These are phyloP conservation scores for Gandaritis pyraliata DNA, from an alignment of 2,888 invertebrate genomes.

Conservation along the genomic window DNA sequence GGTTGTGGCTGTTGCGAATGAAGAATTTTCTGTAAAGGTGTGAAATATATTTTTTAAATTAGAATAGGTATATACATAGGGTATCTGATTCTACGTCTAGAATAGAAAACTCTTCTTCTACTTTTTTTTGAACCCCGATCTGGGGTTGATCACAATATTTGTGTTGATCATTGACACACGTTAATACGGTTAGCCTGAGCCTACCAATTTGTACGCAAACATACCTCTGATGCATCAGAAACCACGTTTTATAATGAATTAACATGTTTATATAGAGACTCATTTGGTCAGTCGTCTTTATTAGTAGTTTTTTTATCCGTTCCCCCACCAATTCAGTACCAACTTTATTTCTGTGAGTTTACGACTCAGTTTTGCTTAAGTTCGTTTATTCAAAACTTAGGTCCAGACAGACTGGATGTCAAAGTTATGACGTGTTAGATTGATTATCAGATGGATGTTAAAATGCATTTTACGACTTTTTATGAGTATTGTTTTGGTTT, in stretches of 20 bases:
- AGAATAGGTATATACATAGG: no score
- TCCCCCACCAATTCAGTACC: slow-evolving; percentile 35
- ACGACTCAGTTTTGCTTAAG: slow-evolving; percentile 49
- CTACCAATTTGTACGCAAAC: slow-evolving; percentile 77
- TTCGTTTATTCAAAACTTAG: slow-evolving; percentile 56
- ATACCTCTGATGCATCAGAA: slow-evolving; percentile 64
- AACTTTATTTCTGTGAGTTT: slow-evolving; percentile 40
- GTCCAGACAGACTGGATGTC: slow-evolving; percentile 79
- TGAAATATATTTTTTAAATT: no score
- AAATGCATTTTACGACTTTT: slow-evolving; percentile 83
- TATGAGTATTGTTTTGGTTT: slow-evolving; percentile 74
- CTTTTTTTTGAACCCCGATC: not conserved
- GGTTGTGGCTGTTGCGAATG: no score
- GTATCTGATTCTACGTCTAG: no score
- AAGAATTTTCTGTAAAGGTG: no score
- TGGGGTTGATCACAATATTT: slow-evolving; percentile 7
- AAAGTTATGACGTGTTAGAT: slow-evolving; percentile 85
- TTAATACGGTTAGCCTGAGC: slow-evolving; percentile 64
- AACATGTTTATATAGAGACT: slow-evolving; percentile 81
- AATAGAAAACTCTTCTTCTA: no score
- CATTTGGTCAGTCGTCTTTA: slow-evolving; percentile 73
- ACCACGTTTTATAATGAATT: slow-evolving; percentile 78
- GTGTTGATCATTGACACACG: slow-evolving; percentile 48
- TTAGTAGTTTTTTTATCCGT: slow-evolving; percentile 64
- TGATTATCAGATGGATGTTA: slow-evolving; percentile 85